Conservation (phyloP, 1,140 invertebrate species). For the Steinernema feltiae region DNA sequence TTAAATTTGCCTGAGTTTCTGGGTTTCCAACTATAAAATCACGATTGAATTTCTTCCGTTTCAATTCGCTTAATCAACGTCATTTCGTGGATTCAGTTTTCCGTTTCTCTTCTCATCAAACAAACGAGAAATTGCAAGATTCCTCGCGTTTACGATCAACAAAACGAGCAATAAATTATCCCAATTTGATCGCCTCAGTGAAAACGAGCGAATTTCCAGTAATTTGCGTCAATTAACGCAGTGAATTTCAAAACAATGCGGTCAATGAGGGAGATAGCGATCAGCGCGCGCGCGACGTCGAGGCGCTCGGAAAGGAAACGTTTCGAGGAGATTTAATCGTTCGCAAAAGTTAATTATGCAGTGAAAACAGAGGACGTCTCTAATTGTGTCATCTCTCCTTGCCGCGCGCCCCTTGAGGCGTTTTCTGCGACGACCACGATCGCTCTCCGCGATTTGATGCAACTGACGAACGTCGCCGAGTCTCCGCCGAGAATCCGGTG, state of each 20-base stretch:
- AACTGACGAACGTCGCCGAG: background rate
- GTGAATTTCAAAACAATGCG: background rate
- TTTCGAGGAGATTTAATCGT: background rate
- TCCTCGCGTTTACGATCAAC: too few species aligned
- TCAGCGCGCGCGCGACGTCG: background rate
- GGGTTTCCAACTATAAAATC: too few species aligned
- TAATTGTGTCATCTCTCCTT: conserved; percentile 5
- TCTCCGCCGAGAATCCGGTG: conserved; percentile 13
- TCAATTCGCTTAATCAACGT: too few species aligned
- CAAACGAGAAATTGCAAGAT: too few species aligned
- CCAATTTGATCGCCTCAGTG: too few species aligned
- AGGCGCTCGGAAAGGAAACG: background rate
- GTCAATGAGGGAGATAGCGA: conserved; percentile 3
- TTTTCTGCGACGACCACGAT: background rate
- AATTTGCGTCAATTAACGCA: background rate
- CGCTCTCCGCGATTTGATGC: background rate
- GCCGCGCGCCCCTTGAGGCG: background rate
- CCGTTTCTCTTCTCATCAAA: too few species aligned
- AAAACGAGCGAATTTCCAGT: too few species aligned
- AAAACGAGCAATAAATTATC: too few species aligned
- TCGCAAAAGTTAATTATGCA: background rate
- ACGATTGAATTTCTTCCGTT: too few species aligned
- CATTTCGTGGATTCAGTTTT: too few species aligned
- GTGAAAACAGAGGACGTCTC: background rate
- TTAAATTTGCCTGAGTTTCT: too few species aligned